phyloP scores from a whole-genome alignment of 2,888 invertebrate genomes.

The Myathropa florea region DNA sequence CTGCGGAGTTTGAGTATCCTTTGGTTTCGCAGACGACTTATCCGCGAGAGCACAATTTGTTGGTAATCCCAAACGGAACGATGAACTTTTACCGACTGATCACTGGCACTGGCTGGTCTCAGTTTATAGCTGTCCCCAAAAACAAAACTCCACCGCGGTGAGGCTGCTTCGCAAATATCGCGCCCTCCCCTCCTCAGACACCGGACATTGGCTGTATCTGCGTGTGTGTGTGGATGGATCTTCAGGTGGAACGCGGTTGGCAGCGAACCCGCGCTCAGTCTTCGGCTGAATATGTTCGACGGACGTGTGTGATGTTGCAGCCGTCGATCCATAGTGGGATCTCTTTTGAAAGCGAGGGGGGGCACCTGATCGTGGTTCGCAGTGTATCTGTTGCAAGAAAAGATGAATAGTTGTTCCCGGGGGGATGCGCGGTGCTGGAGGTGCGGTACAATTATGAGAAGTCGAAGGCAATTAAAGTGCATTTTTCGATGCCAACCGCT shows the following conservation, averaged over 20 bases:
- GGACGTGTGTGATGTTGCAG: neutral
- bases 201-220: neutral
- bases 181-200: slow-evolving; percentile 31
- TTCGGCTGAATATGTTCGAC: slow-evolving; percentile 59
- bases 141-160: slow-evolving; percentile 56
- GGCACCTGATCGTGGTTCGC: neutral
- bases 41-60: slow-evolving; percentile 4
- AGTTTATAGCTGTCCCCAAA: slow-evolving; percentile 81
- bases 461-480: slow-evolving; percentile 40
- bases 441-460: neutral
- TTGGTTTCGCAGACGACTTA: slow-evolving; percentile 4
- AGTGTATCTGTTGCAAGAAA: slow-evolving; percentile 24
- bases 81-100: slow-evolving; percentile 80
- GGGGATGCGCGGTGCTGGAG: neutral
- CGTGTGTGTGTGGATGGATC: neutral
- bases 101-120: slow-evolving; percentile 79
- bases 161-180: slow-evolving; percentile 21
- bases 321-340: no score
- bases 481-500: slow-evolving; percentile 20
- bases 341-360: neutral
- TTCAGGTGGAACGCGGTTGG: neutral
- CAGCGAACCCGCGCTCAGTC: neutral
- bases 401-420: slow-evolving; percentile 22
- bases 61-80: slow-evolving; percentile 77
- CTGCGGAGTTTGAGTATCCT: slow-evolving; percentile 36